These are phyloP conservation scores for Tachina lurida DNA, from an alignment of 2,888 invertebrate species.

Conservation along the genomic window DNA sequence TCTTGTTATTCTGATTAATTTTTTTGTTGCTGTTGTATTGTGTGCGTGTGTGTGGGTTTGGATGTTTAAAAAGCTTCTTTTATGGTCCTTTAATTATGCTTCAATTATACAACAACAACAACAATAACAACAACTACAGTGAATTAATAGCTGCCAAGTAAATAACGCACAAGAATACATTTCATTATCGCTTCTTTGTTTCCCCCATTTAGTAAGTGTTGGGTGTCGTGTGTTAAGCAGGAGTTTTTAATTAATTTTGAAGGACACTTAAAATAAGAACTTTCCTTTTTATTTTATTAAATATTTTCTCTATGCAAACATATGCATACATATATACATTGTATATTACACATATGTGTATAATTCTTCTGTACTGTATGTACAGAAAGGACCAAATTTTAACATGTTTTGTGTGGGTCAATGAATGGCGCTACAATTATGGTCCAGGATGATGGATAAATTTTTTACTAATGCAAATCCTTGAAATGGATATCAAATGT, in stretches of 20 bases:
- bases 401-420: too few relatives aligned
- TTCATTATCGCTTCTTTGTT: slow-evolving; percentile 9
- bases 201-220: background rate
- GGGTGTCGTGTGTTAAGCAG: background rate
- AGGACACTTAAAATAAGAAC: background rate
- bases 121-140: slow-evolving; percentile 7
- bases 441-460: too few relatives aligned
- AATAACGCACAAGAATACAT: slow-evolving; percentile 29
- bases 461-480: too few relatives aligned
- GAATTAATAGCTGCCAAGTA: slow-evolving; percentile 44
- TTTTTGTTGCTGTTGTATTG: background rate
- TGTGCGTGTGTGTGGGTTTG: background rate
- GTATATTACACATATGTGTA: too few relatives aligned
- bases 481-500: too few relatives aligned
- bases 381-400: too few relatives aligned
- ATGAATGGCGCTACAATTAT: too few relatives aligned
- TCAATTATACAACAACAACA: slow-evolving; percentile 53
- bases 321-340: too few relatives aligned
- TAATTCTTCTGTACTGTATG: too few relatives aligned
- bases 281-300: too few relatives aligned
- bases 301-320: too few relatives aligned
- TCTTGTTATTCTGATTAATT: background rate
- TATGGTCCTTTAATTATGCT: slow-evolving; percentile 62
- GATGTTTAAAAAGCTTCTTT: background rate
- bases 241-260: background rate